These are phyloP conservation scores for Laticauda laticaudata DNA, from an alignment of 2,113 vertebrate genomes.

Conservation along the genomic window DNA sequence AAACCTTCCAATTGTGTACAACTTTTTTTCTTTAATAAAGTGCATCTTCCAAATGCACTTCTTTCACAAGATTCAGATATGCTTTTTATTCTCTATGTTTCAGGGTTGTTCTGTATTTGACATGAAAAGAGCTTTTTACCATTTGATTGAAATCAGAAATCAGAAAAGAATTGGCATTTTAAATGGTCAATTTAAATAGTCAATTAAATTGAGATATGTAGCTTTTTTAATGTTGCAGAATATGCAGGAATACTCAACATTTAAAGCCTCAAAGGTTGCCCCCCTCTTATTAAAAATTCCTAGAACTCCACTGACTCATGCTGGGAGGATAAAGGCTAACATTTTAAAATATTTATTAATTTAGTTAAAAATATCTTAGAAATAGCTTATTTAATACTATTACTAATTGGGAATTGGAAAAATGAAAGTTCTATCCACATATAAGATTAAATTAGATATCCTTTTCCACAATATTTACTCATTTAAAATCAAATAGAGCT, in stretches of 20 bases:
- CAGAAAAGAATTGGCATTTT: constrained; percentile 37
- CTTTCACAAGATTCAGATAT: not conserved
- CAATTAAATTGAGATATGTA: constrained; percentile 24
- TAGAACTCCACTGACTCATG: not conserved
- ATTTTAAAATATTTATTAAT: constrained; percentile 18
- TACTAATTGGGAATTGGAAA: not conserved
- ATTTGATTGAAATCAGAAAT: constrained; percentile 7
- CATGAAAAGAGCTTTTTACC: constrained; percentile 44
- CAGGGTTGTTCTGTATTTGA: constrained; percentile 48
- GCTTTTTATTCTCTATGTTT: constrained; percentile 39
- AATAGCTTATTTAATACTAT: constrained; percentile 10
- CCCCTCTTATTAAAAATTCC: not conserved
- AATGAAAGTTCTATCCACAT: not conserved
- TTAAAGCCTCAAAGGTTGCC: not conserved
- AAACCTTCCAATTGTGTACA: constrained; percentile 14
- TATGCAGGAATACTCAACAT: constrained; percentile 24
- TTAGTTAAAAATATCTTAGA: constrained; percentile 28
- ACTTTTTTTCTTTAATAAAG: constrained; percentile 56
- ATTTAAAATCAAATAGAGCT: not conserved
- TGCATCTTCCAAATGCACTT: not conserved
- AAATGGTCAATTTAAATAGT: constrained; percentile 41
- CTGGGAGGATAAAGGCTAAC: not conserved
- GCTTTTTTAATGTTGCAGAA: constrained; percentile 29
- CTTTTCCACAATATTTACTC: not conserved
- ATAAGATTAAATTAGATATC: not conserved